Conservation (phyloP, 2,888 invertebrate species). For the Latrodectus hesperus region DNA sequence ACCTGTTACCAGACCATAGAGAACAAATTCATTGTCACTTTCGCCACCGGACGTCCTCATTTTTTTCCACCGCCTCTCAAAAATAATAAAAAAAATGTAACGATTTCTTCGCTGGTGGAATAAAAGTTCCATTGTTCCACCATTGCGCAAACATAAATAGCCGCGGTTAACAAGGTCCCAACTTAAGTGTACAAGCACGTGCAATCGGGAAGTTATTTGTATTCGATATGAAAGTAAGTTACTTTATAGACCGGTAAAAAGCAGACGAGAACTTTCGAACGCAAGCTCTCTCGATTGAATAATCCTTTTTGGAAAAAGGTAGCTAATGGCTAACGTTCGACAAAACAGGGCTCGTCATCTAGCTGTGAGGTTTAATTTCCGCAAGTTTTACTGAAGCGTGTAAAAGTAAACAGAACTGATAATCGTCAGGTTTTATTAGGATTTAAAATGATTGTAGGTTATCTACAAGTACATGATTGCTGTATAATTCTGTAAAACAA, state of each 20-base stretch:
- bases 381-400: background rate
- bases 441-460: no score
- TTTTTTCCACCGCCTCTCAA: constrained; percentile 13
- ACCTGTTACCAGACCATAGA: background rate
- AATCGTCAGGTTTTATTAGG: no score
- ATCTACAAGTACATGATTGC: no score
- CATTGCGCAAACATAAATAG: background rate
- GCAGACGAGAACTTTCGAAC: no score
- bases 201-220: no score
- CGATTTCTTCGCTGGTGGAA: background rate
- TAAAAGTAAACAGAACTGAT: background rate
- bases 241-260: no score
- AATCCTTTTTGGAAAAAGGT: background rate
- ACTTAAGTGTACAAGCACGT: background rate
- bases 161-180: no score
- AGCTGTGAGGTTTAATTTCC: background rate
- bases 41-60: constrained; percentile 49
- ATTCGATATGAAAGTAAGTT: background rate
- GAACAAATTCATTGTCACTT: constrained; percentile 38
- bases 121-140: background rate
- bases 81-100: background rate
- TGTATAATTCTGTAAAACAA: no score
- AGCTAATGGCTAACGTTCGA: background rate
- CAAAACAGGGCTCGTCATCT: background rate
- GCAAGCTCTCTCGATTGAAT: background rate